Percentiles rank a stretch among this genome's conserved stretches.
Conservation (phyloP, 2,888 invertebrate species). For the Sericinus montela region DNA sequence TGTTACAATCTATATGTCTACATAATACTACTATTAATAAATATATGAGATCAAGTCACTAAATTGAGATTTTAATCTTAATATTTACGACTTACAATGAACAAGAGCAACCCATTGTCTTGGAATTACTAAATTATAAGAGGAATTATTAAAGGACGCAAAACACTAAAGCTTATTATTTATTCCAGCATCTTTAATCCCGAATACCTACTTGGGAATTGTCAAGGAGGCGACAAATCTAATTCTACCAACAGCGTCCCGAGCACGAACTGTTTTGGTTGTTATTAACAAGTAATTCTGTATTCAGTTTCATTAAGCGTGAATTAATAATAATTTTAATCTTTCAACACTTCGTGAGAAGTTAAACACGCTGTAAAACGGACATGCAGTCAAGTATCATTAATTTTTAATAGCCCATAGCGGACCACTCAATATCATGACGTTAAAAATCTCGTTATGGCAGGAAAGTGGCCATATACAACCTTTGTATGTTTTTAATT, state of each 20-base stretch:
- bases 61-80: no score
- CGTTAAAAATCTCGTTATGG: conserved; percentile 3
- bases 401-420: conserved; percentile 32
- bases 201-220: neutral
- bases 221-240: neutral
- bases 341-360: conserved; percentile 38
- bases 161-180: conserved; percentile 1
- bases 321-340: conserved; percentile 24
- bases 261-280: conserved; percentile 3
- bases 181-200: neutral
- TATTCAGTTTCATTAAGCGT: neutral
- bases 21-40: no score
- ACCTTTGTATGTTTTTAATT: conserved; percentile 10
- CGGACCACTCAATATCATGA: conserved; percentile 23
- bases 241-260: neutral
- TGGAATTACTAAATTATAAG: neutral
- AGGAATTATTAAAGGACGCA: neutral
- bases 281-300: conserved; percentile 3
- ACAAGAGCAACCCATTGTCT: neutral
- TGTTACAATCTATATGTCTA: no score
- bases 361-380: conserved; percentile 36
- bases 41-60: no score
- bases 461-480: neutral
- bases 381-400: conserved; percentile 26
- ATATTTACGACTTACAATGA: no score